A percentile compares a stretch with the other conserved stretches of the same genome.
phyloP scores from a whole-genome alignment of 2,113 vertebrate species.

The Grammomys surdaster region DNA sequence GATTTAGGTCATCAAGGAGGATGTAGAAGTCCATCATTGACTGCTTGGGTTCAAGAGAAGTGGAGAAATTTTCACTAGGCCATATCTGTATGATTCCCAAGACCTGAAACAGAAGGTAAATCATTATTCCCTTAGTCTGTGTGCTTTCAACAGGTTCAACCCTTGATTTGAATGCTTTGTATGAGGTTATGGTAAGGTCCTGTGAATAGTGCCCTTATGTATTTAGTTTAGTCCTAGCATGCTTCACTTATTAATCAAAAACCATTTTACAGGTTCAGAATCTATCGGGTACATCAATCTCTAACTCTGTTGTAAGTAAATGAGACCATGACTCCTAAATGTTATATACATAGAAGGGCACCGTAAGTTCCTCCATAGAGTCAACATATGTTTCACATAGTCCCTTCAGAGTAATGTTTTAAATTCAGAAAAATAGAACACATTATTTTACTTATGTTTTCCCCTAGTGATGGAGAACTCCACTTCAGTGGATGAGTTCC shows the following conservation, averaged over 20 bases:
- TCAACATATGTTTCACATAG: neutral
- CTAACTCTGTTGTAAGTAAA: neutral
- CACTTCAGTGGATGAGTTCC: slow-evolving; percentile 39
- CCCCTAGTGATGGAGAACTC: neutral
- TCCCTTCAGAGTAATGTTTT: neutral
- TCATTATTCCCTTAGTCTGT: neutral
- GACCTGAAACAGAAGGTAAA: neutral
- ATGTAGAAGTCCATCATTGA: neutral
- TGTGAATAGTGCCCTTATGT: neutral
- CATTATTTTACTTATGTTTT: neutral
- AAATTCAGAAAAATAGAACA: neutral
- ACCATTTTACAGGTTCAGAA: neutral
- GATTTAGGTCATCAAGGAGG: neutral
- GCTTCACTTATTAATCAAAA: neutral
- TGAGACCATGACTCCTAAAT: neutral
- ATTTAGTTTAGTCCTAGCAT: neutral
- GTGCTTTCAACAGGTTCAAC: neutral
- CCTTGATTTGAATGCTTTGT: neutral
- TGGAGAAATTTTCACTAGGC: neutral
- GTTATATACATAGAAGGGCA: neutral
- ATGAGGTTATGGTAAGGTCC: neutral
- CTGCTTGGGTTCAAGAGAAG: neutral
- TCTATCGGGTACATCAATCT: neutral
- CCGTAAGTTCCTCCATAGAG: neutral
- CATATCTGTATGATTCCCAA: neutral